Evolutionary conservation across 2,797 vertebrate species (phyloP).

Genomic region (Cetoscarus ocellatus): DNA sequence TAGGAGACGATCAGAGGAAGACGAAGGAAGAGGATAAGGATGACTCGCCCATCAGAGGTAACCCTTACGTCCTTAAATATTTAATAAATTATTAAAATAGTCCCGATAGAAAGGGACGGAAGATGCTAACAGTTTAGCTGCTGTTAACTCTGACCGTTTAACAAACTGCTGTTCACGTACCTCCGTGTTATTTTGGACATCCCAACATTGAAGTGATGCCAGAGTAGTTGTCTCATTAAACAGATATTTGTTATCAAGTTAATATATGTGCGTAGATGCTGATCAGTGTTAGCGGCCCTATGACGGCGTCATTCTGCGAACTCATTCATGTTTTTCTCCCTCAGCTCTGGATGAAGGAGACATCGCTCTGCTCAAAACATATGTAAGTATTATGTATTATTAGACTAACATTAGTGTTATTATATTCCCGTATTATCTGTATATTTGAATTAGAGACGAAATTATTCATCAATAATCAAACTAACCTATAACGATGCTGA

Average conservation of each 20-base stretch:
- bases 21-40: constrained; percentile 95
- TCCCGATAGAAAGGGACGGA: background rate
- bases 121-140: constrained; percentile 49
- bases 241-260: no score
- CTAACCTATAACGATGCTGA: no score
- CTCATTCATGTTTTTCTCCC: constrained; percentile 51
- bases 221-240: no score
- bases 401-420: background rate
- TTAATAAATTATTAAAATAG: background rate
- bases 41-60: constrained; percentile 93
- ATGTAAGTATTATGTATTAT: constrained; percentile 85
- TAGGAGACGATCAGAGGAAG: constrained; percentile 94
- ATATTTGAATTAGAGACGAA: no score
- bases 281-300: background rate
- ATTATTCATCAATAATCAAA: no score
- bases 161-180: background rate
- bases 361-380: constrained; percentile 97
- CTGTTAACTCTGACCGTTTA: constrained; percentile 24
- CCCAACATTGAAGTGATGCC: no score
- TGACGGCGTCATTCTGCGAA: constrained; percentile 11
- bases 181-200: no score
- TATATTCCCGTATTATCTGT: no score
- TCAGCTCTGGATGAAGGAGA: constrained; percentile 98
- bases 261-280: fast-evolving
- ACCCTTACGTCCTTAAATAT: no score